Evolutionary conservation across 2,797 vertebrate genomes (phyloP).

Genomic region (Parauchenoglanis punctatus): DNA sequence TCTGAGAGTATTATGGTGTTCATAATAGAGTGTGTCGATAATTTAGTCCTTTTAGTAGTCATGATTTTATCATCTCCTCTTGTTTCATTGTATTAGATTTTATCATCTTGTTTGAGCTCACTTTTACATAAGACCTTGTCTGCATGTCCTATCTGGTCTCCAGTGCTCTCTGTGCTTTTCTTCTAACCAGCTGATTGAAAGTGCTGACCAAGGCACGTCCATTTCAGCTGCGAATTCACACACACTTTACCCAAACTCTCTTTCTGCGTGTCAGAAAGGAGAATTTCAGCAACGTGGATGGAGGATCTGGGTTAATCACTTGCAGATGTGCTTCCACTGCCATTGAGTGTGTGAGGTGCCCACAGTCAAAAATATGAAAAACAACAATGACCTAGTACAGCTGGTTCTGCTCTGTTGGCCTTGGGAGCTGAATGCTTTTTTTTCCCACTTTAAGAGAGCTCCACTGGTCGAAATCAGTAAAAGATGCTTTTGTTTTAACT

Average conservation of each 20-base stretch:
- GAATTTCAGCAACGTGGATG: constrained; percentile 75
- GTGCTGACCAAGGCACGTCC: not conserved
- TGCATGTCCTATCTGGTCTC: not conserved
- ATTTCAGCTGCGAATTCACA: not conserved
- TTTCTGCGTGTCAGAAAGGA: constrained; percentile 56
- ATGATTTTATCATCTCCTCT: not conserved
- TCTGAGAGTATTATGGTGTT: not conserved
- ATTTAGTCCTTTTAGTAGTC: not conserved
- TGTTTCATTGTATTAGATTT: not conserved
- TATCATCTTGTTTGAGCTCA: not conserved
- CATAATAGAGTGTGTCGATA: not conserved
- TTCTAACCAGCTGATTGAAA: constrained; percentile 4
- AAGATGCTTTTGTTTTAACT: constrained; percentile 18
- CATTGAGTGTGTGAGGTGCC: constrained; percentile 45
- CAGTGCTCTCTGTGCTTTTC: not conserved
- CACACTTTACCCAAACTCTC: constrained; percentile 15
- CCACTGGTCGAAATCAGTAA: not conserved
- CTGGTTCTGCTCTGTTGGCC: constrained; percentile 60
- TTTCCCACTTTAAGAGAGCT: not conserved
- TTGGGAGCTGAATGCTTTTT: constrained; percentile 10
- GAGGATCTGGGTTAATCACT: constrained; percentile 75
- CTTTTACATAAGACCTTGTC: not conserved
- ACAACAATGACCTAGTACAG: constrained; percentile 64
- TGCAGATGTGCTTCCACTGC: constrained; percentile 73
- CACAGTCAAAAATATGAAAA: constrained; percentile 56